phyloP scores from a whole-genome alignment of 2,888 invertebrate species.

The Oligia latruncula region DNA sequence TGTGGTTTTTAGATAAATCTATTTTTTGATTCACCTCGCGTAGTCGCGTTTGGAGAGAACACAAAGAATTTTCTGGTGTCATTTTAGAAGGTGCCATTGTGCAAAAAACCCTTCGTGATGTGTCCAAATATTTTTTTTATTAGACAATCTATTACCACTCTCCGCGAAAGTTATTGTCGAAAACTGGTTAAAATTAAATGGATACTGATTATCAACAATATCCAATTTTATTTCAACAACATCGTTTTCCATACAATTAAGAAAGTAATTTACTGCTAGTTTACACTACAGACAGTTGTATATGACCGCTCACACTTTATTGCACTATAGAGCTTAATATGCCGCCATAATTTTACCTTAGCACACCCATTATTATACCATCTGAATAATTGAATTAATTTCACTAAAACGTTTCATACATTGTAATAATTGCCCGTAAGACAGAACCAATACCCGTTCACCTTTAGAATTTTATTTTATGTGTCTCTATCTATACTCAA shows the following conservation, averaged over 20 bases:
- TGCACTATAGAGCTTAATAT: conserved; percentile 45
- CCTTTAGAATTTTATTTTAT: conserved; percentile 48
- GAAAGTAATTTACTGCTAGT: conserved; percentile 49
- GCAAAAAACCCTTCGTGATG: background rate
- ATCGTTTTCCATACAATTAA: conserved; percentile 40
- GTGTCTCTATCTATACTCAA: conserved; percentile 35
- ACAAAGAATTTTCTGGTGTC: background rate
- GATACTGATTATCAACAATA: conserved; percentile 8
- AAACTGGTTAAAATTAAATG: background rate
- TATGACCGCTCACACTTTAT: conserved; percentile 47
- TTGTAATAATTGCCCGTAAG: conserved; percentile 54
- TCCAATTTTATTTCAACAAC: conserved; percentile 1
- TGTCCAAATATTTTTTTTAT: background rate
- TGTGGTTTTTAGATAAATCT: conserved; percentile 69
- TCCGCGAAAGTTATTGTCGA: background rate
- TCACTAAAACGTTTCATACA: conserved; percentile 61
- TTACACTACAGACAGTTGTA: conserved; percentile 38
- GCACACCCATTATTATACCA: conserved; percentile 53
- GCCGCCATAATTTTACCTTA: conserved; percentile 46
- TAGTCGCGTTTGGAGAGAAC: background rate
- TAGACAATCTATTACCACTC: background rate
- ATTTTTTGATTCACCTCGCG: conserved; percentile 46
- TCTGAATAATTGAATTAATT: conserved; percentile 63
- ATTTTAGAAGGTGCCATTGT: background rate
- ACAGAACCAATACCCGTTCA: conserved; percentile 32